Conservation (phyloP, 92 coral and sea anemone genomes). For the Epizoanthus rinbou region DNA sequence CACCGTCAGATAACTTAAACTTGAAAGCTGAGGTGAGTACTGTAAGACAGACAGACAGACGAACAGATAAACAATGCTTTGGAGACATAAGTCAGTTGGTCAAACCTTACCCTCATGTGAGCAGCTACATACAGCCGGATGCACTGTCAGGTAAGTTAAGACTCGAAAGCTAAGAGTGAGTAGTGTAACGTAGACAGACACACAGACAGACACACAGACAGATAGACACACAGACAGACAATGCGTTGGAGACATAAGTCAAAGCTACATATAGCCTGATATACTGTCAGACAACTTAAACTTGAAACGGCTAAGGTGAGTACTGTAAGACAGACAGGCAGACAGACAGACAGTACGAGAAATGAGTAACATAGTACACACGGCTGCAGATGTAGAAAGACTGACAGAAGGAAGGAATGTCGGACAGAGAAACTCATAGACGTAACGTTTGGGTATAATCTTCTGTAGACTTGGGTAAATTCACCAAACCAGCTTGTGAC, state of each 20-base stretch:
- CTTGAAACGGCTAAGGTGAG: conserved; percentile 46
- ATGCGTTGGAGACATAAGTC: conserved; percentile 72
- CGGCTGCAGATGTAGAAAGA: too few species aligned
- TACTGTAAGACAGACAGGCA: too few species aligned
- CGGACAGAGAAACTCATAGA: too few species aligned
- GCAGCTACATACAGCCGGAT: conserved; percentile 16
- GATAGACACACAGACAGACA: too few species aligned
- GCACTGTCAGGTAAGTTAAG: conserved; percentile 42
- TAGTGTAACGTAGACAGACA: too few species aligned
- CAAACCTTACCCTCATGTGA: conserved; percentile 64
- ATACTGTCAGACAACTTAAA: conserved; percentile 42
- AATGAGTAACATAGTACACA: conserved; percentile 60
- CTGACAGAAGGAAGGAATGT: too few species aligned
- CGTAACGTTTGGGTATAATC: too few species aligned
- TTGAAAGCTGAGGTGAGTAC: conserved; percentile 45
- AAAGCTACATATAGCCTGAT: conserved; percentile 33
- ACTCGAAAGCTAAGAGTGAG: conserved; percentile 49
- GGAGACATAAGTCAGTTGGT: conserved; percentile 80
- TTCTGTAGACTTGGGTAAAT: too few species aligned
- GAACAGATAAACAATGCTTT: neutral
- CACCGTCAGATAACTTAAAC: conserved; percentile 39
- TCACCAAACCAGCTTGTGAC: too few species aligned
- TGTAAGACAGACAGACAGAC: too few species aligned
- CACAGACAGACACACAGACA: too few species aligned
- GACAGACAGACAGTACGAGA: conserved; percentile 20